A percentile compares a stretch with the other conserved stretches of the same genome.
phyloP scores from a whole-genome alignment of 2,797 vertebrate genomes.

The Podarcis siculus region DNA sequence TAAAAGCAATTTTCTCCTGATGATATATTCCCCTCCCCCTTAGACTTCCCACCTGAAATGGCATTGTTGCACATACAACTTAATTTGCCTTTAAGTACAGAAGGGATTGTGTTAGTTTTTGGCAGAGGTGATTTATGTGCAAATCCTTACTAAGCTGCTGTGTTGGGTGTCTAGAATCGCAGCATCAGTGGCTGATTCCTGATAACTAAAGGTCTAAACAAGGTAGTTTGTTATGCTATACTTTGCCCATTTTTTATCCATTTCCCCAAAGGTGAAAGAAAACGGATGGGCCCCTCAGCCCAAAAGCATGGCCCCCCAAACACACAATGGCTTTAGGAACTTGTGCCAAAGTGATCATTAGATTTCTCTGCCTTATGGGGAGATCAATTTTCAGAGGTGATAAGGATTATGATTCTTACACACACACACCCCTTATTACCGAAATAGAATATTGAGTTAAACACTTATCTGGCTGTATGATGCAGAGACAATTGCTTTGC shows the following conservation, averaged over 20 bases:
- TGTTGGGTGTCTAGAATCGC: not conserved
- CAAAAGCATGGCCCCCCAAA: not conserved
- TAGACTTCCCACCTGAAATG: constrained; percentile 20
- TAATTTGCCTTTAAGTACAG: constrained; percentile 6
- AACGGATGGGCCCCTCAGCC: not conserved
- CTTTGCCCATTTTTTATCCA: not conserved
- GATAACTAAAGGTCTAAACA: not conserved
- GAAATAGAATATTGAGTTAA: not conserved
- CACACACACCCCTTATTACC: not conserved
- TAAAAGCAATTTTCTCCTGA: constrained; percentile 33
- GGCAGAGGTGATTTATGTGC: constrained; percentile 19
- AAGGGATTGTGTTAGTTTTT: constrained; percentile 1
- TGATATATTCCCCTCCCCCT: not conserved
- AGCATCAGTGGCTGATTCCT: not conserved
- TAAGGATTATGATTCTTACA: not conserved
- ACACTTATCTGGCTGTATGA: not conserved
- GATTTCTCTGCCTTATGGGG: not conserved
- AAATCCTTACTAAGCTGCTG: constrained; percentile 7
- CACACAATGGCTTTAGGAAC: not conserved
- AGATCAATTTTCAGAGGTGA: constrained; percentile 8
- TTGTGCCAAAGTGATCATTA: not conserved
- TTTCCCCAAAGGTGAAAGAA: not conserved
- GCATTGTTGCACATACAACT: constrained; percentile 13
- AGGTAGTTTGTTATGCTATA: not conserved
- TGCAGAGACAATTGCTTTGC: not conserved